Percentiles rank a stretch among this genome's conserved stretches.
Conservation (phyloP, 2,797 vertebrate genomes). For the Numenius phaeopus region DNA sequence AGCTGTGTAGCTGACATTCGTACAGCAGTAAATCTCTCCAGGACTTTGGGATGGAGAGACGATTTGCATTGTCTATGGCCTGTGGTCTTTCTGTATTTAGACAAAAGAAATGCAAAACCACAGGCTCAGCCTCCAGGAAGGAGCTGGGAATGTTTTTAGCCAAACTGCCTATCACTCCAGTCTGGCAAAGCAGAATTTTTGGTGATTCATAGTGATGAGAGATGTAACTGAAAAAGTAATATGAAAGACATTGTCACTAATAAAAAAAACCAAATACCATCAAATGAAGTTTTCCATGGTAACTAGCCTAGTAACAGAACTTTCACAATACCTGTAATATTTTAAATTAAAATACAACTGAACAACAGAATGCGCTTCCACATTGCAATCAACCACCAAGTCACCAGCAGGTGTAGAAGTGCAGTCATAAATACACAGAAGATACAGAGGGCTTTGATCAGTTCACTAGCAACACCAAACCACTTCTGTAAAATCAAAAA, state of each 20-base stretch:
- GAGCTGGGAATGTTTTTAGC: background rate
- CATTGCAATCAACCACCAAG: background rate
- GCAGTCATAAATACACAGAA: background rate
- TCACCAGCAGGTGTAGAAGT: rapidly evolving
- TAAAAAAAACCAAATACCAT: background rate
- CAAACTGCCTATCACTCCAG: background rate
- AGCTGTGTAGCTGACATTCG: background rate
- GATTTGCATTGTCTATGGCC: rapidly evolving
- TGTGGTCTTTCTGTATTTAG: background rate
- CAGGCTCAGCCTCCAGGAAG: background rate
- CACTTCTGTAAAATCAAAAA: background rate
- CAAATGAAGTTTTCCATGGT: background rate
- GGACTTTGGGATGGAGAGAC: background rate
- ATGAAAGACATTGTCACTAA: background rate
- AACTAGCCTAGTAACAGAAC: background rate
- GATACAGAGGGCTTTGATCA: background rate
- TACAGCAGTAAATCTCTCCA: background rate
- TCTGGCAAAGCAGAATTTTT: background rate
- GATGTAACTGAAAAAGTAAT: background rate
- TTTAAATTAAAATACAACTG: background rate
- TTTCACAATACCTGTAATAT: background rate
- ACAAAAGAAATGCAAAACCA: background rate
- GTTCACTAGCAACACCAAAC: background rate
- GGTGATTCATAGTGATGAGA: background rate
- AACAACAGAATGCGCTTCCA: background rate